These are phyloP conservation scores for Diplolepis rosae DNA, from an alignment of 2,888 invertebrate species.

Conservation along the genomic window DNA sequence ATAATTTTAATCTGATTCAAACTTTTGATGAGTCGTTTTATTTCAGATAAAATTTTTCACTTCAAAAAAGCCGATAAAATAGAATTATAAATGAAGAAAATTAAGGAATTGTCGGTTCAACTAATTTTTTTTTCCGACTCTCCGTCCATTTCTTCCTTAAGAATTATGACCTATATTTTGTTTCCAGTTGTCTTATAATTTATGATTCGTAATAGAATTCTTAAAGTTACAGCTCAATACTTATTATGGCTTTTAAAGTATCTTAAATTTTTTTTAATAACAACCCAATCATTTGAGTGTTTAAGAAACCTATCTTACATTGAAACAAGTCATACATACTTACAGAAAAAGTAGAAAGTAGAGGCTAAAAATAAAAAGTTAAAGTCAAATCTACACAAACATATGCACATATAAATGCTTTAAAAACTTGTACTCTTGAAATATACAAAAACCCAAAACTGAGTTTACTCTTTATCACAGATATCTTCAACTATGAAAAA, in stretches of 20 bases:
- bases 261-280: neutral
- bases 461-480: slow-evolving; percentile 26
- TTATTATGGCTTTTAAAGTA: neutral
- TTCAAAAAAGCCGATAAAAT: too few relatives aligned
- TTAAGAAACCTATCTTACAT: neutral
- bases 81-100: too few relatives aligned
- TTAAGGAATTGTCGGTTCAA: too few relatives aligned
- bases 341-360: neutral
- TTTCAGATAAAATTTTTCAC: too few relatives aligned
- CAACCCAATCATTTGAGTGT: neutral
- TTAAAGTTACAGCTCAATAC: neutral
- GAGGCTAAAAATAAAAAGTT: neutral
- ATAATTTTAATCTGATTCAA: too few relatives aligned
- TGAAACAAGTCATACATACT: neutral
- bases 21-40: too few relatives aligned
- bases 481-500: neutral
- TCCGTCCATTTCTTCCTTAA: too few relatives aligned
- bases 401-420: neutral
- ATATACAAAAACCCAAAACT: neutral
- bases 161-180: too few relatives aligned
- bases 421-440: neutral
- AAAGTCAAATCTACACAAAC: too few relatives aligned
- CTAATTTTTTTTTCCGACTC: too few relatives aligned
- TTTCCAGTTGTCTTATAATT: neutral
- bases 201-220: neutral